Base-by-base conservation (phyloP, 64 coral and sea anemone species). In the Catalaphyllia jardinei region DNA sequence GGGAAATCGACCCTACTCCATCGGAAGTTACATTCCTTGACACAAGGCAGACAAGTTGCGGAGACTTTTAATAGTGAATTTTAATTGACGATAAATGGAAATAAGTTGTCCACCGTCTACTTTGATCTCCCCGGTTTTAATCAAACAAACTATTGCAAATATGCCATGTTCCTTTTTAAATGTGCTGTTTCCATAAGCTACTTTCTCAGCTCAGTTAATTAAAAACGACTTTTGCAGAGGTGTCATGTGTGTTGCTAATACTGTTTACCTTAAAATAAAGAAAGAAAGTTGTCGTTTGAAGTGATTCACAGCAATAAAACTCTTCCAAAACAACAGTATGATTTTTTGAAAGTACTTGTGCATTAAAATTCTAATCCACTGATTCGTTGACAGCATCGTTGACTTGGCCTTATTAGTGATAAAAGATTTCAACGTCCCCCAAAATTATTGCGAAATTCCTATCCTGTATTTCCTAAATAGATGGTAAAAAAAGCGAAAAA, bases 71-170 rank as follows among this genome's bases (percentile, higher is more conserved):
- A 71, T 29, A 71, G 31, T 85, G 39, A 85, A 81, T 85, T 85
- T 85, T 85, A 85, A 85, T 85, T 67, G 79, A 65, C 33, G 29
- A 24, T 65, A n/a, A 83, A 65, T 65, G 30, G 15, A 79, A 64
- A 83, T 83, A 62, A 14, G 76, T 79, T 81, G 61, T 19, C 54
- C 52, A 62, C 15, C 10, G 29, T 60, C 13, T 18, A 42, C 79
- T 83, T 83, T 83, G 79, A 83, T 83, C 79, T n/a, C 74, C 6
- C 59, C 78, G 60, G 79, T 6, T 61, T 18, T 51, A 64, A 63
- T 67, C 61, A 50, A 71, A 67, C 31, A 85, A 67, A 60, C 24
- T 67, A 69, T 85, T 85, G 7, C 8, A 85, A 85, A 31, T 71
- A 85, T 85, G 62, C 2, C 81, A 85, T 85, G 24, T 52, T 62